phyloP scores from a whole-genome alignment of 1,140 invertebrate genomes.

The Drosophila lowei region DNA sequence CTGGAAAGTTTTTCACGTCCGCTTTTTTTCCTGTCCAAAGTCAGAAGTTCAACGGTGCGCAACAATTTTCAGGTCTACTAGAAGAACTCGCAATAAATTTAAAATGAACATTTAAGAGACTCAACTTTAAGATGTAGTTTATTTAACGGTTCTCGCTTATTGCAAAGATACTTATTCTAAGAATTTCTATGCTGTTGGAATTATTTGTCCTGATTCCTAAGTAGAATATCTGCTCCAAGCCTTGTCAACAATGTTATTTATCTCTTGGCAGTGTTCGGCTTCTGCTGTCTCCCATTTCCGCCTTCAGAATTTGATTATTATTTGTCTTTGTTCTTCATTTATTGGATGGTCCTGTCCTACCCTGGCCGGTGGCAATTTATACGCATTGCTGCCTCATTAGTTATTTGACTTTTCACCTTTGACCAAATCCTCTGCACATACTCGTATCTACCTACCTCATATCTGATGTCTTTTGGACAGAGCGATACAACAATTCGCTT shows the following conservation, averaged over 20 bases:
- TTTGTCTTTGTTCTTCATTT: constrained; percentile 14
- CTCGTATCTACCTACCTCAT: constrained; percentile 1
- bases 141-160: too few species aligned
- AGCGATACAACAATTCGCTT: too few species aligned
- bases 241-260: constrained; percentile 1
- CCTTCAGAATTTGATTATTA: constrained; percentile 2
- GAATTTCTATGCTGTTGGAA: too few species aligned
- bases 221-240: not conserved
- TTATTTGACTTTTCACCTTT: constrained; percentile 54
- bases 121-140: too few species aligned
- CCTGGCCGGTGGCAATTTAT: not conserved
- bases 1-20: constrained; percentile 68
- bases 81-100: constrained; percentile 60
- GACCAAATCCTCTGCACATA: constrained; percentile 6
- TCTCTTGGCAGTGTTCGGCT: not conserved
- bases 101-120: constrained; percentile 14
- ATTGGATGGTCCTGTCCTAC: constrained; percentile 10
- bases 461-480: constrained; percentile 59
- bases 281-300: not conserved
- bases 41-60: constrained; percentile 68
- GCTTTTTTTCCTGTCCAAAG: constrained; percentile 24
- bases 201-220: constrained; percentile 2
- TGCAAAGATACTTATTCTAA: too few species aligned
- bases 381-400: constrained; percentile 43
- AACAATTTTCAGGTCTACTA: constrained; percentile 62